A percentile compares a stretch with the other conserved stretches of the same genome.
phyloP scores from a whole-genome alignment of 2,888 invertebrate species.

The Tinea trinotella region DNA sequence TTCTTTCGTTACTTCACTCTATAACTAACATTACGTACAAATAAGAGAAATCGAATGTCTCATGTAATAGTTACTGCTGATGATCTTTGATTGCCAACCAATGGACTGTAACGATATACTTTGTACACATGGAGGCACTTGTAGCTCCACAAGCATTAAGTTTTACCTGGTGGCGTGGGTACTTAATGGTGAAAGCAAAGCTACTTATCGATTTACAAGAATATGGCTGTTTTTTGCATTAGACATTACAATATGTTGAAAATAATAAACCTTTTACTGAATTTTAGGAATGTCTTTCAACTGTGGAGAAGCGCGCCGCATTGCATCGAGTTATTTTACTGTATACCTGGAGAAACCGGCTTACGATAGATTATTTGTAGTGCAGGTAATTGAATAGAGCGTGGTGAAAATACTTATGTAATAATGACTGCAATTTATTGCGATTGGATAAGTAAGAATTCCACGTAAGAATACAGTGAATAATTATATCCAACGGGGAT shows the following conservation, averaged over 20 bases:
- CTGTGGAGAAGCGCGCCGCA: background rate
- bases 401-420: conserved; percentile 10
- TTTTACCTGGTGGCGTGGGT: background rate
- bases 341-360: background rate
- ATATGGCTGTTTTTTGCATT: too few species aligned
- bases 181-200: conserved; percentile 1
- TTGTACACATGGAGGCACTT: background rate
- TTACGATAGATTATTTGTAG: background rate
- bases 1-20: background rate
- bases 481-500: too few species aligned
- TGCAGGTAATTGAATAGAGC: background rate
- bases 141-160: background rate
- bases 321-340: background rate
- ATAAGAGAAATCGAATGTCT: conserved; percentile 12
- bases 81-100: conserved; percentile 21
- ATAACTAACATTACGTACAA: conserved; percentile 2
- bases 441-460: background rate
- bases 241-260: too few species aligned
- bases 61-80: conserved; percentile 17
- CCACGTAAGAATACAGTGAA: background rate
- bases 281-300: background rate
- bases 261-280: too few species aligned
- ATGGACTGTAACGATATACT: conserved; percentile 11
- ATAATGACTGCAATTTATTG: background rate
- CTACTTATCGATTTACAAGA: background rate